Percentiles rank a stretch among this genome's conserved stretches.
Evolutionary conservation across 2,888 invertebrate species (phyloP).

Genomic region (Tolmerus cingulatus): DNA sequence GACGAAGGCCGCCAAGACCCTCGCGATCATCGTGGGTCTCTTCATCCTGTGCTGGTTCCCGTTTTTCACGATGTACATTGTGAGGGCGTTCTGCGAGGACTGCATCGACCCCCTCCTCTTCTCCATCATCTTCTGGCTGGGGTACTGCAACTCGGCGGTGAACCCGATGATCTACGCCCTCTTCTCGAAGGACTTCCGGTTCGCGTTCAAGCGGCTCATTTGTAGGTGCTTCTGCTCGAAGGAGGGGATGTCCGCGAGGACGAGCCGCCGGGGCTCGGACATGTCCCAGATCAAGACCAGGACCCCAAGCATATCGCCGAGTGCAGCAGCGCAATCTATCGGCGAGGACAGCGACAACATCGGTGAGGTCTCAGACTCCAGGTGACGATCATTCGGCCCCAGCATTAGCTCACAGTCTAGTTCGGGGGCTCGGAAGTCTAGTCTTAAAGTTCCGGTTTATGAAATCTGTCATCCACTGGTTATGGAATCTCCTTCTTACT

Average conservation of each 20-base stretch:
- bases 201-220: conserved; percentile 92
- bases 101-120: conserved; percentile 87
- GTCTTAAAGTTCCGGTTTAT: conserved; percentile 61
- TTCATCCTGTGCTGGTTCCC: conserved; percentile 98
- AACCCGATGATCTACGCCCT: conserved; percentile 95
- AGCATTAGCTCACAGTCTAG: conserved; percentile 51
- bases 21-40: conserved; percentile 96
- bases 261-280: conserved; percentile 67
- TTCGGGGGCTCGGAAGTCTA: conserved; percentile 59
- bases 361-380: conserved; percentile 53
- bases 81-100: conserved; percentile 85
- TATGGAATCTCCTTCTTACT: conserved; percentile 61
- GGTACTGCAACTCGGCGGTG: conserved; percentile 96
- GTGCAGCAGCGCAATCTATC: conserved; percentile 65
- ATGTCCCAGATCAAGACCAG: conserved; percentile 67
- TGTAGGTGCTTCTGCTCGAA: conserved; percentile 81
- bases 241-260: conserved; percentile 60
- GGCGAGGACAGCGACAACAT: conserved; percentile 68
- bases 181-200: conserved; percentile 94
- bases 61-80: conserved; percentile 93
- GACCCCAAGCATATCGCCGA: conserved; percentile 68
- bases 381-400: conserved; percentile 66
- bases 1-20: conserved; percentile 95
- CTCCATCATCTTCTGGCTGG: conserved; percentile 95
- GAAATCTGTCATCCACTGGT: conserved; percentile 64